A percentile compares a stretch with the other conserved stretches of the same genome.
These are phyloP conservation scores for Aphelenchoides besseyi DNA, from an alignment of 1,140 invertebrate species.

Conservation along the genomic window DNA sequence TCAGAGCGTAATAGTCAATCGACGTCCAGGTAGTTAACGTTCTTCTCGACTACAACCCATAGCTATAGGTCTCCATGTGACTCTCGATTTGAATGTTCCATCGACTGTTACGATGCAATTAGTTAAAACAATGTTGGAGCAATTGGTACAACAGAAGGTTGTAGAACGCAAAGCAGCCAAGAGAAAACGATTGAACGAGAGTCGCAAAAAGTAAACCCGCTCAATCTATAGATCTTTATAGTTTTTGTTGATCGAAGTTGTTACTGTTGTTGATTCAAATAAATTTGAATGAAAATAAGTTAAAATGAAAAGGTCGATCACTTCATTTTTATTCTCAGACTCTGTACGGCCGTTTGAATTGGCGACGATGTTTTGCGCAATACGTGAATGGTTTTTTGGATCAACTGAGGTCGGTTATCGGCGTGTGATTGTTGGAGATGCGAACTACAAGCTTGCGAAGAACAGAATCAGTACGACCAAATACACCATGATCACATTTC, in stretches of 20 bases:
- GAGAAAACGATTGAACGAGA: neutral
- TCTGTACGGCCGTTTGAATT: too few species aligned
- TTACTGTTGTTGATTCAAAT: slow-evolving; percentile 7
- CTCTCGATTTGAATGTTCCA: neutral
- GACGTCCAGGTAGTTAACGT: neutral
- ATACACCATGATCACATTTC: slow-evolving; percentile 79
- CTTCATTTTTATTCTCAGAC: neutral
- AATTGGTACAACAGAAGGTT: neutral
- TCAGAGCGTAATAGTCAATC: neutral
- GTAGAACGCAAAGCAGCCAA: neutral
- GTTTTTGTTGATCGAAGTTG: neutral
- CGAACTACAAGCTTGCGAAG: slow-evolving; percentile 48
- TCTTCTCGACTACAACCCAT: too few species aligned
- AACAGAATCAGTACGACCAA: slow-evolving; percentile 73
- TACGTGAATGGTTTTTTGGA: neutral
- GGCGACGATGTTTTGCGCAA: too few species aligned
- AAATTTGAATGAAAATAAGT: neutral
- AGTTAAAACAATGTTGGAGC: neutral
- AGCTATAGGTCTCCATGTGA: neutral
- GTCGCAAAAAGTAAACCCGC: neutral
- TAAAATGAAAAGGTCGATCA: neutral
- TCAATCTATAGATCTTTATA: neutral
- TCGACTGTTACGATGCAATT: neutral
- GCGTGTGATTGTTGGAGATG: neutral
- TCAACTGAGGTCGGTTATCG: neutral